Evolutionary conservation across 2,113 vertebrate species (phyloP).

Genomic region (Silurus asotus): DNA sequence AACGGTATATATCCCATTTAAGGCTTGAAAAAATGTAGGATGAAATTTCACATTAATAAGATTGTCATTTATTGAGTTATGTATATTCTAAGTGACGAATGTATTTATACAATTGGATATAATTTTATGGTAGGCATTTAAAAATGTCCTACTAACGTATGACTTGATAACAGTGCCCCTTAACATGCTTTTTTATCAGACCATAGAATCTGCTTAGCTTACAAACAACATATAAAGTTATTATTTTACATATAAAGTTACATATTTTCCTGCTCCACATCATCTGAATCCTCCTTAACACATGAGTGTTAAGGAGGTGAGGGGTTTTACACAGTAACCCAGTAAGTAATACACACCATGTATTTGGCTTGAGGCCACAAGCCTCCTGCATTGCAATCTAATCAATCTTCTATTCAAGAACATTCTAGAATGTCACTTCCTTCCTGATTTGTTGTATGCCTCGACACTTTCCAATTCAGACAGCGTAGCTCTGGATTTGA

Average conservation of each 20-base stretch:
- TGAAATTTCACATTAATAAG: background rate
- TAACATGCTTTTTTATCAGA: slow-evolving; percentile 8
- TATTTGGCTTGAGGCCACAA: slow-evolving; percentile 11
- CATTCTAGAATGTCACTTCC: slow-evolving; percentile 44
- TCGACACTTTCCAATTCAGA: slow-evolving; percentile 39
- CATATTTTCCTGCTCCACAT: slow-evolving; percentile 37
- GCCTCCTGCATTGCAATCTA: slow-evolving; percentile 41
- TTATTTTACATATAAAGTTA: background rate
- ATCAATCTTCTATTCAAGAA: slow-evolving; percentile 39
- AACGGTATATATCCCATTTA: background rate
- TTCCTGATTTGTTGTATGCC: slow-evolving; percentile 28
- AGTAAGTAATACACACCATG: slow-evolving; percentile 39
- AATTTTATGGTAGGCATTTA: background rate
- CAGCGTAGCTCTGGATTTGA: slow-evolving; percentile 20
- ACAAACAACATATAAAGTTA: background rate
- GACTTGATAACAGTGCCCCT: background rate
- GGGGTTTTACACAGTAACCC: slow-evolving; percentile 27
- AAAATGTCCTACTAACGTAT: background rate
- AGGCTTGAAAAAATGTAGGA: background rate
- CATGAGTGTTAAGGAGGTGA: slow-evolving; percentile 28
- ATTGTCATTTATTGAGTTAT: background rate
- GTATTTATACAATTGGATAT: background rate
- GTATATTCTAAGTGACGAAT: background rate
- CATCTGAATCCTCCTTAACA: slow-evolving; percentile 17
- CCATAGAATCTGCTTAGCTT: background rate